Evolutionary conservation across 2,888 invertebrate species (phyloP).

Genomic region (Ochropleura plecta): DNA sequence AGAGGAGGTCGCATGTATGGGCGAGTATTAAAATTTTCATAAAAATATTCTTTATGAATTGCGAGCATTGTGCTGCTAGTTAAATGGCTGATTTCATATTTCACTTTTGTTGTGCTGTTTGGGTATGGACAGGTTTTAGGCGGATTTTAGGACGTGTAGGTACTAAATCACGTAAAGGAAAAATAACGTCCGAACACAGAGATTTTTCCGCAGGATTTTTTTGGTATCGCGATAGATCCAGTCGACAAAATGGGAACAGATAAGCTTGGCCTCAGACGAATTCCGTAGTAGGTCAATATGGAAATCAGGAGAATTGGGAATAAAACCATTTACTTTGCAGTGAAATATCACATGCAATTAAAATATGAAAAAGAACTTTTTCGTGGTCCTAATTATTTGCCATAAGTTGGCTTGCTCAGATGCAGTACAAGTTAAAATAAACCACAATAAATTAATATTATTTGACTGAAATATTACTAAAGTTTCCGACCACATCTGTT

Average conservation of each 20-base stretch:
- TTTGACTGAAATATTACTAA: neutral
- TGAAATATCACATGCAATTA: neutral
- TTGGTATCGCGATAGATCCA: neutral
- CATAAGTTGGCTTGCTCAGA: conserved; percentile 2
- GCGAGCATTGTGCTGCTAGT: conserved; percentile 61
- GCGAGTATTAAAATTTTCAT: conserved; percentile 87
- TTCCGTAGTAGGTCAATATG: neutral
- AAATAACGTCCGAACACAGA: neutral
- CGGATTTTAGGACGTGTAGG: neutral
- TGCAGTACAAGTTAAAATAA: neutral
- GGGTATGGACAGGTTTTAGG: conserved; percentile 41
- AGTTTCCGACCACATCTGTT: neutral
- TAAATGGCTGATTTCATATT: conserved; percentile 61
- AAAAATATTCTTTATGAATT: conserved; percentile 85
- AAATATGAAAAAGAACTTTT: neutral
- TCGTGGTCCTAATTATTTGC: neutral
- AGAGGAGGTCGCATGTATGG: conserved; percentile 82
- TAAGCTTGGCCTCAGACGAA: neutral
- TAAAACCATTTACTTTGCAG: neutral
- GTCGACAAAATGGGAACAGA: neutral
- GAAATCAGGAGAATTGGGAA: neutral
- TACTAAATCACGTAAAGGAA: conserved; percentile 20
- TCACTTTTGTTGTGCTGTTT: conserved; percentile 47
- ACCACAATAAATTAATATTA: conserved; percentile 5
- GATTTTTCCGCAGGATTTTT: neutral